phyloP scores from a whole-genome alignment of 2,797 vertebrate species.

The Dicrostonyx torquatus region DNA sequence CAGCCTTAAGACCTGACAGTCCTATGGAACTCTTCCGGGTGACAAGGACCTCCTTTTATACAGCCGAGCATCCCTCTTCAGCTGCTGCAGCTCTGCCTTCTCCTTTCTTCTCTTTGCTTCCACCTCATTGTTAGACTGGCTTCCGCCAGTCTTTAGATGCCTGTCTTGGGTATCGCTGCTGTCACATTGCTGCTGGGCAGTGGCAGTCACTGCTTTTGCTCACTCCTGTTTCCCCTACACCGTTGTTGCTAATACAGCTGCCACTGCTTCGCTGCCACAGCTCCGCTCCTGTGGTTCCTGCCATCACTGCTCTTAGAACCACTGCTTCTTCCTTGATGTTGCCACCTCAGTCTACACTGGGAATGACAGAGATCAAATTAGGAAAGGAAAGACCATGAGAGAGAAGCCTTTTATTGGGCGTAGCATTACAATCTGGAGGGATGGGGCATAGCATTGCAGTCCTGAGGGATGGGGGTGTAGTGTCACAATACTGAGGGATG shows the following conservation, averaged over 20 bases:
- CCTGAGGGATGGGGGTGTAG: too few species aligned
- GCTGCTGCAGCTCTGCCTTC: neutral
- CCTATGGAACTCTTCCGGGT: neutral
- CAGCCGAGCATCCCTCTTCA: neutral
- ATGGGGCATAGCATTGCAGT: too few species aligned
- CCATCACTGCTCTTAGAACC: neutral
- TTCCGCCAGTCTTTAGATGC: neutral
- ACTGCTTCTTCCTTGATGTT: neutral
- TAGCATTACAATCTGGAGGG: accelerated
- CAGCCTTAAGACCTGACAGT: neutral
- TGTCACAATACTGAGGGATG: too few species aligned
- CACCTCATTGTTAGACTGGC: too few species aligned
- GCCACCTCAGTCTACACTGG: neutral
- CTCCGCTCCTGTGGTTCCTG: neutral
- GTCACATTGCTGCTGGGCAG: neutral
- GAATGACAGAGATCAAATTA: neutral
- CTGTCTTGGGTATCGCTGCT: too few species aligned
- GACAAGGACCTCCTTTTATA: neutral
- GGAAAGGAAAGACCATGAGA: neutral
- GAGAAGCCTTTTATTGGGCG: neutral
- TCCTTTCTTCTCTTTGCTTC: neutral
- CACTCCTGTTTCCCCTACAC: too few species aligned
- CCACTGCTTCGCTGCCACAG: too few species aligned
- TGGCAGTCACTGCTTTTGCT: neutral
- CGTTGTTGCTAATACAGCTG: neutral